Base-by-base conservation (phyloP, 2,113 vertebrate species). In the Hippocampus mohnikei region DNA sequence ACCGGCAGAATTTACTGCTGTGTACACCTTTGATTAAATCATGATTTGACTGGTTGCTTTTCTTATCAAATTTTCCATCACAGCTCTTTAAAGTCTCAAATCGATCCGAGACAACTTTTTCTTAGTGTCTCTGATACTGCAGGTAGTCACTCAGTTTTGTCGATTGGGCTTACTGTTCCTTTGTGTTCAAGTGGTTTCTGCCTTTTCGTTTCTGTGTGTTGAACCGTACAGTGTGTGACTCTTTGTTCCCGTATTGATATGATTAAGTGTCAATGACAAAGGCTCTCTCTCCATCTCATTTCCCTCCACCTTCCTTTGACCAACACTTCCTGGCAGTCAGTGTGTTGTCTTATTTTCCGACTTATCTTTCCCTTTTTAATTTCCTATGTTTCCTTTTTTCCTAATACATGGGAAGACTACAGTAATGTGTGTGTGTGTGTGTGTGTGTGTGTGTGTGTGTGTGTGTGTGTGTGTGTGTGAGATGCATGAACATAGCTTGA, bases 291-390 rank as follows among this genome's bases (percentile, higher is more conserved):
- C 65, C 74, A 73, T 84, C 75, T 83, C 74, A 78, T 69, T 64
- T 58, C 27, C 5, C 74, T 75, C 73, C 77, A 69, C 67, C 42
- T 48, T 53, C 66, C 56, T 76, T 66, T 78, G 56, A 50, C 63
- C 76, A 70, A 77, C 67, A 55, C 66, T 25, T 91, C 91, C 92
- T 88, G 89, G 92, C 89, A 83, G 68, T 93, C 93, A 93, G 88
- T 88, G 72, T 88, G 89, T 90, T 66, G 71, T 77, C 72, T 74
- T n/a, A 13, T 77, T 78, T 73, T 67, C 59, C 44, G 27, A 59
- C 55, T 40, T 71, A 67, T 53, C 53, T 64, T 48, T 75, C 73
- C 29, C 52, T 56, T 18, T 66, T 59, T 40, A 44, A 65, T 65
- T 44, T 44, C 62, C 61, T 21, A 81, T 76, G 65, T 66, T 80